Percentiles rank a stretch among this genome's conserved stretches.
phyloP scores from a whole-genome alignment of 2,797 vertebrate genomes.

The Poeciliopsis turneri region DNA sequence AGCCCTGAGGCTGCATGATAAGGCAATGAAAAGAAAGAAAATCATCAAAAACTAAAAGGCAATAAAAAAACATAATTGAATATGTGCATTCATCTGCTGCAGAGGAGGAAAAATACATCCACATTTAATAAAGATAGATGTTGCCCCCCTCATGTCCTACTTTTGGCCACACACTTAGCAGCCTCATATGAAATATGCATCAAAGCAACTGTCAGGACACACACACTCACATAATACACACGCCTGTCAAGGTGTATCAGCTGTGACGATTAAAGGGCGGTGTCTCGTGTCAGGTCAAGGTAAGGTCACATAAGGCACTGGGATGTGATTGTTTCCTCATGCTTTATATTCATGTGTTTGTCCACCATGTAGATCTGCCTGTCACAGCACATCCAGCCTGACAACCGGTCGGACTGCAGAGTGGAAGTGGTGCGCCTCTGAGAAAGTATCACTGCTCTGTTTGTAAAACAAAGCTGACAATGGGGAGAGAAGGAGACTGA shows the following conservation, averaged over 20 bases:
- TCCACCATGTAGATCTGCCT: constrained; percentile 24
- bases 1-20: constrained; percentile 64
- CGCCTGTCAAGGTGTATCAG: constrained; percentile 57
- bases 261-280: constrained; percentile 21
- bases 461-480: constrained; percentile 72
- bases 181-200: constrained; percentile 69
- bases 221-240: constrained; percentile 22
- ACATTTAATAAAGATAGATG: constrained; percentile 53
- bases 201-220: constrained; percentile 42
- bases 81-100: constrained; percentile 45
- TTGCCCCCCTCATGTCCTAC: constrained; percentile 62
- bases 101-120: constrained; percentile 45
- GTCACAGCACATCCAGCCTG: constrained; percentile 58
- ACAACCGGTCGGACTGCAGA: constrained; percentile 48
- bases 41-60: constrained; percentile 28
- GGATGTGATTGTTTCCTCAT: constrained; percentile 19
- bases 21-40: constrained; percentile 45
- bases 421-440: constrained; percentile 49
- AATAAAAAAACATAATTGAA: constrained; percentile 40
- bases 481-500: constrained; percentile 34
- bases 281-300: constrained; percentile 59
- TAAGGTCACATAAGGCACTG: constrained; percentile 40
- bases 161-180: constrained; percentile 62
- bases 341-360: constrained; percentile 24
- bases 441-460: constrained; percentile 62